Conservation (phyloP, 2,113 vertebrate species). For the Carassius gibelio region DNA sequence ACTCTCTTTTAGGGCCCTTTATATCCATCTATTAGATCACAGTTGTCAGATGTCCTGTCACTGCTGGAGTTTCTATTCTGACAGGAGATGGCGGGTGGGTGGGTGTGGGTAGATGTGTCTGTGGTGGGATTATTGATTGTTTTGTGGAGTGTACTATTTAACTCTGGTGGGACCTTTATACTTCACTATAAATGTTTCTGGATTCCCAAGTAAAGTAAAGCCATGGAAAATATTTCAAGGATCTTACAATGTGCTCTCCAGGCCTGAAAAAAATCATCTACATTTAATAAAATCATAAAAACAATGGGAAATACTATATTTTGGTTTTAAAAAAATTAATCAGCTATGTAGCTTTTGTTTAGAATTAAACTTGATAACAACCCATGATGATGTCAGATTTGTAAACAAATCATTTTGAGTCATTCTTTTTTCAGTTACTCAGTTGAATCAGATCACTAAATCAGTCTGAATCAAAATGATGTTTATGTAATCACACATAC, state of each 20-base stretch:
- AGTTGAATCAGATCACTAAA: not conserved
- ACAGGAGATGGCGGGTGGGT: constrained; percentile 22
- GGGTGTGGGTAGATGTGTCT: not conserved
- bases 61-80: constrained; percentile 39
- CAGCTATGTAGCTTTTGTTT: not conserved
- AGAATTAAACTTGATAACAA: not conserved
- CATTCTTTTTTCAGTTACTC: no score
- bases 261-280: no score
- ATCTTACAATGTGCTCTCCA: not conserved
- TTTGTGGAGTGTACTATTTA: constrained; percentile 20
- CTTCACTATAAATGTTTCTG: not conserved
- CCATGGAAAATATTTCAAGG: not conserved
- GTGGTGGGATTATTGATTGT: constrained; percentile 4
- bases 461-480: not conserved
- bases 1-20: constrained; percentile 33
- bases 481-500: not conserved
- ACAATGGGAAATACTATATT: not conserved
- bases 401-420: not conserved
- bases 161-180: constrained; percentile 5
- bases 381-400: not conserved
- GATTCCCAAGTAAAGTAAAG: not conserved
- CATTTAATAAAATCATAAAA: no score
- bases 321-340: not conserved
- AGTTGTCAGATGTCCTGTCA: constrained; percentile 48
- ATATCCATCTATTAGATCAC: constrained; percentile 49